Conservation (phyloP, 2,113 vertebrate genomes). For the Neolamprologus sp. region DNA sequence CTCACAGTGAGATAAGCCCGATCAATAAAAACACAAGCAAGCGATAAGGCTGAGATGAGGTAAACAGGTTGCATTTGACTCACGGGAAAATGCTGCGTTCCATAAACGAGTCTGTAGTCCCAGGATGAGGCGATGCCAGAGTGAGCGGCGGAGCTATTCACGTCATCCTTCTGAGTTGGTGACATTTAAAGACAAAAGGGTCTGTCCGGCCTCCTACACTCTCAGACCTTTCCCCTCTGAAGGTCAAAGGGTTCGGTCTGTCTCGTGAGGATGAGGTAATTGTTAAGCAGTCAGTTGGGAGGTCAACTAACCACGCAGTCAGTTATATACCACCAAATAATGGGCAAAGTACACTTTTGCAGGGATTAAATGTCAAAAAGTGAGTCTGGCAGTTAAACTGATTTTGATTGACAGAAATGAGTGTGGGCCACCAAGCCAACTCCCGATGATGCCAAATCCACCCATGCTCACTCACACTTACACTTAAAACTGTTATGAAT, state of each 20-base stretch:
- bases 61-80: background rate
- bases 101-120: slow-evolving; percentile 15
- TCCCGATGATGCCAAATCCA: background rate
- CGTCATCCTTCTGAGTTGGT: background rate
- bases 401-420: slow-evolving; percentile 16
- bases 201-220: slow-evolving; percentile 2
- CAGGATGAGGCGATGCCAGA: background rate
- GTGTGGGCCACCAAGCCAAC: background rate
- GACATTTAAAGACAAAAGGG: slow-evolving; percentile 54
- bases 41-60: slow-evolving; percentile 1
- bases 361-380: background rate
- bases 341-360: background rate
- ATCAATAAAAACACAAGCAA: slow-evolving; percentile 35
- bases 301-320: background rate
- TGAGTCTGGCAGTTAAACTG: background rate
- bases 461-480: background rate
- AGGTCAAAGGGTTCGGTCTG: slow-evolving; percentile 28
- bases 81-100: background rate
- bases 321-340: background rate
- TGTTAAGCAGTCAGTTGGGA: background rate
- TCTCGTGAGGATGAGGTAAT: slow-evolving; percentile 1
- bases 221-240: slow-evolving; percentile 35
- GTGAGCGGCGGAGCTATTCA: background rate
- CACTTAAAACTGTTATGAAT: background rate
- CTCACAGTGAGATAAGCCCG: slow-evolving; percentile 6